Conservation (phyloP, 2,888 invertebrate genomes). For the Acanthosepion lycidas region DNA sequence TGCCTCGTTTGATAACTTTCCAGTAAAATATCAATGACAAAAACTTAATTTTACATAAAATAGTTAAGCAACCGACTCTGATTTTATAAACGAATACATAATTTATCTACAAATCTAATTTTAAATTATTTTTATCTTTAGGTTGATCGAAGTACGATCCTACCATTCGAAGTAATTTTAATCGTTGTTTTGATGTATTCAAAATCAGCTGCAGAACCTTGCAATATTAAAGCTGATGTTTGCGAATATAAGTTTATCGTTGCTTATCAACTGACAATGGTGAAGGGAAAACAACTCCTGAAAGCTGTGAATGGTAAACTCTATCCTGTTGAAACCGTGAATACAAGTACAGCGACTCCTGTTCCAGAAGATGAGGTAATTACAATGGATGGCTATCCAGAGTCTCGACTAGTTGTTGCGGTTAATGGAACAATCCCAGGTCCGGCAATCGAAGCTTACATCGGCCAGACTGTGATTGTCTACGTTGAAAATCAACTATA, state of each 20-base stretch:
- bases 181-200: neutral
- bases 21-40: no score
- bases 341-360: slow-evolving; percentile 53
- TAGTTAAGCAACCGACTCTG: no score
- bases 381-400: slow-evolving; percentile 58
- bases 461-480: slow-evolving; percentile 54
- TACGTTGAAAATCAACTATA: slow-evolving; percentile 56
- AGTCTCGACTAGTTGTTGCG: slow-evolving; percentile 52
- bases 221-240: slow-evolving; percentile 51
- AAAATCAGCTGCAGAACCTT: neutral
- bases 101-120: no score
- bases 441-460: slow-evolving; percentile 60
- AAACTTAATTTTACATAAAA: no score
- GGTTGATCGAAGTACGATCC: neutral
- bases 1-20: no score
- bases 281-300: slow-evolving; percentile 52
- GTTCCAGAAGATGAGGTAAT: slow-evolving; percentile 55
- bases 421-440: slow-evolving; percentile 61
- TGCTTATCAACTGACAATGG: slow-evolving; percentile 59
- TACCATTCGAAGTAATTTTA: neutral
- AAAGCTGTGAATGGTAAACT: slow-evolving; percentile 53
- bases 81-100: no score
- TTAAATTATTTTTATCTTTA: neutral
- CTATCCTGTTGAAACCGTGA: slow-evolving; percentile 59
- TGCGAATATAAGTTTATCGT: slow-evolving; percentile 57